Evolutionary conservation across 2,797 vertebrate species (phyloP).

Genomic region (Pangasius larnaudii): DNA sequence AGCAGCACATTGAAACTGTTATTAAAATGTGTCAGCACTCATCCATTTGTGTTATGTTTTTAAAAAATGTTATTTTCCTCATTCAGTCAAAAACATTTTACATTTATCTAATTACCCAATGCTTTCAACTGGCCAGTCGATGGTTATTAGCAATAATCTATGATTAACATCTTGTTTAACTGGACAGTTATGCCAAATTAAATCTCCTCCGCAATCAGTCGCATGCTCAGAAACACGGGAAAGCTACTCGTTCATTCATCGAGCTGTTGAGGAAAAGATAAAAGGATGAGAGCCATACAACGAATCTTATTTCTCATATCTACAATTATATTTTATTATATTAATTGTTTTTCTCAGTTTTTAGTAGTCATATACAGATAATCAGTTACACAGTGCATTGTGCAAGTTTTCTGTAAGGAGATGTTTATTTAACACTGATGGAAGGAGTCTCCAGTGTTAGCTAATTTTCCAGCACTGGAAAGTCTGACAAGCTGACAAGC

Average conservation of each 20-base stretch:
- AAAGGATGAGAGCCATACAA: too few relatives aligned
- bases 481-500: too few relatives aligned
- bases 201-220: neutral
- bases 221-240: neutral
- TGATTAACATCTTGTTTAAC: constrained; percentile 1
- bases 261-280: neutral
- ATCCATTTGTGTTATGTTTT: neutral
- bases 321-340: too few relatives aligned
- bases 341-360: too few relatives aligned
- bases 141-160: neutral
- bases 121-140: neutral
- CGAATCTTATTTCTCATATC: too few relatives aligned
- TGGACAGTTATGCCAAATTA: neutral
- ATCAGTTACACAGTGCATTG: too few relatives aligned
- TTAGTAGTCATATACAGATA: too few relatives aligned
- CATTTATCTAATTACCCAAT: neutral
- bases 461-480: neutral
- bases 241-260: neutral
- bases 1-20: neutral
- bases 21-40: constrained; percentile 19
- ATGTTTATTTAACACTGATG: neutral
- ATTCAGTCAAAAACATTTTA: neutral
- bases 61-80: neutral
- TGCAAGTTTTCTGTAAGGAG: too few relatives aligned
- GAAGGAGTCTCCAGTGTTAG: neutral